Base-by-base conservation (phyloP, 2,888 invertebrate species). In the Euproctis similis region DNA sequence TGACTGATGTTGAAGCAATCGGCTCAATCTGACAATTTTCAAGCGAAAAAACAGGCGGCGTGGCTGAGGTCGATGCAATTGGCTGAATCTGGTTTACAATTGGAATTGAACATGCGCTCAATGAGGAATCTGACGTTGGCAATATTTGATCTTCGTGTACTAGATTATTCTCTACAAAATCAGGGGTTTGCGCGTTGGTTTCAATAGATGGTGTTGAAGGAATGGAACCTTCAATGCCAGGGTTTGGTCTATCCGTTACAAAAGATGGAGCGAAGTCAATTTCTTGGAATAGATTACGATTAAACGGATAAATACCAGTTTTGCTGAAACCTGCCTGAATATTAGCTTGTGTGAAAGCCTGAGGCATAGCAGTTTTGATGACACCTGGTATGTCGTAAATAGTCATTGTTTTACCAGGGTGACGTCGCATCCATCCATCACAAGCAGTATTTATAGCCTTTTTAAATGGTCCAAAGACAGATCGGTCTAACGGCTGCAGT, bases 401-500 rank as follows among this genome's bases (percentile, higher is more conserved):
- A 16, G 24, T 24, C 39, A 35, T 19, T 8, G 26, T 19, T 17
- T 20, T 18, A n/a, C 27, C 27, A 20, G 27, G 20, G 13, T 27
- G 20, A 20, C 13, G 19, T 12, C 27, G 20, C 20, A 27, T 27
- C 27, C 20, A 27, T 18, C 11, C 8, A 6, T 24, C 24, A 4
- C 8, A 8, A n/a, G 24, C 14, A 2, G 12, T 16, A 11, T 18
- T 6, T 17, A 18, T 8, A 17, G 7, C 10, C 7, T 6, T 18
- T 10, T 30, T 19, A n/a, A 24, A 14, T n/a, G 24, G 14, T 4
- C 13, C 24, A 14, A 32, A 35, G 20, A 37, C 35, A 26, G 29
- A 28, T 28, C 34, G 28, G 33, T 37, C 35, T 6, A 37, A 11
- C 6, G 39, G 42, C 21, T 39, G 36, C n/a, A 42, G 24, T 22